Evolutionary conservation across 2,113 vertebrate species (phyloP).

Genomic region (Argyrosomus japonicus): DNA sequence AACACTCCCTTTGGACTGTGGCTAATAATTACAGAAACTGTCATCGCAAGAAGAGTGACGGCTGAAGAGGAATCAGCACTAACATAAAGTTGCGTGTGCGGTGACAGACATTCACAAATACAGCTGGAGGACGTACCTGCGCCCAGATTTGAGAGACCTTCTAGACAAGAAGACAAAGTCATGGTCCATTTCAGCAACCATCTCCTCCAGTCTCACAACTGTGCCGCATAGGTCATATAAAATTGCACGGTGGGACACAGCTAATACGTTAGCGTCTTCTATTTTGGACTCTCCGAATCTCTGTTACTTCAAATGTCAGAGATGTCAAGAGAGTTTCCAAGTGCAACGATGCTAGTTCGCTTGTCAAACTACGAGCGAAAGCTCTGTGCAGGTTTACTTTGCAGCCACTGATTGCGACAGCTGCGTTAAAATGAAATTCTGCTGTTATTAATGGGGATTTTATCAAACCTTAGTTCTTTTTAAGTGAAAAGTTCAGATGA

Average conservation of each 20-base stretch:
- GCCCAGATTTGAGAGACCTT: not conserved
- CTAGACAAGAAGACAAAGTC: not conserved
- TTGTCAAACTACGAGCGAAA: not conserved
- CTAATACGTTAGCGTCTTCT: not conserved
- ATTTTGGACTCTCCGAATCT: not conserved
- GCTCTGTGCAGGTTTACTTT: not conserved
- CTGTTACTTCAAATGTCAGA: not conserved
- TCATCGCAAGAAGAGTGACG: conserved; percentile 21
- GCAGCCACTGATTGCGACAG: not conserved
- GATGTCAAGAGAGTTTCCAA: not conserved
- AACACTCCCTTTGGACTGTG: conserved; percentile 47
- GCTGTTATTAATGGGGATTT: not conserved
- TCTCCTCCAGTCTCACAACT: not conserved
- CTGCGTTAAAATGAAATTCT: not conserved
- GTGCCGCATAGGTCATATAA: not conserved
- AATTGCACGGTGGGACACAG: not conserved
- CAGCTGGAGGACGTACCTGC: not conserved
- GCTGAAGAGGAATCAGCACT: conserved; percentile 3
- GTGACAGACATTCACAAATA: not conserved
- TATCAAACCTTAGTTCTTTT: not conserved
- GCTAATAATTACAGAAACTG: conserved; percentile 61
- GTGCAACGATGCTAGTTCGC: not conserved
- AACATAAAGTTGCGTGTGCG: conserved; percentile 3
- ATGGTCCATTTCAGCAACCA: not conserved
- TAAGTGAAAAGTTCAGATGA: not conserved